Percentiles rank a stretch among this genome's conserved stretches.
phyloP scores from a whole-genome alignment of 2,888 invertebrate species.

The Spisula solida region DNA sequence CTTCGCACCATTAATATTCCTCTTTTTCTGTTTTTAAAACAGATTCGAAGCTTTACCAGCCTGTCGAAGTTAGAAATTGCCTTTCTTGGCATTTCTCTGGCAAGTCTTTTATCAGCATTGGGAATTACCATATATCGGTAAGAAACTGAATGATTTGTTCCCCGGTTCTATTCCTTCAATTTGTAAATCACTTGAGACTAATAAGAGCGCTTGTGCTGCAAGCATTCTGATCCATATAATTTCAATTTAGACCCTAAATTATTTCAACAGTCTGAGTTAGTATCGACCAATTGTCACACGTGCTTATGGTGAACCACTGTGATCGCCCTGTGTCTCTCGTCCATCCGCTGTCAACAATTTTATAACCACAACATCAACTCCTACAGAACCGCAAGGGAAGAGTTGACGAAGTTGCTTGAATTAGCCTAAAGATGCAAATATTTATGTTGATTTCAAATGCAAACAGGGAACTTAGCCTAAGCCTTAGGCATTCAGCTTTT shows the following conservation, averaged over 20 bases:
- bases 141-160: not conserved
- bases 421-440: no score
- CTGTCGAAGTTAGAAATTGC: constrained; percentile 75
- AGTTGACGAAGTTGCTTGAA: no score
- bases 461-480: no score
- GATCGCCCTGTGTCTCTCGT: not conserved
- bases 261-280: no score
- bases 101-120: constrained; percentile 74
- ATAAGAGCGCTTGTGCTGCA: not conserved
- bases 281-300: not conserved
- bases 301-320: not conserved
- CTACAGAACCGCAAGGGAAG: no score
- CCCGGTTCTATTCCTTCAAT: not conserved
- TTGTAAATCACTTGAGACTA: not conserved
- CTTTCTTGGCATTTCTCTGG: constrained; percentile 74
- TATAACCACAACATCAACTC: no score
- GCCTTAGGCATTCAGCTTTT: no score
- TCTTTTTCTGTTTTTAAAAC: no score
- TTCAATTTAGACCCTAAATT: not conserved
- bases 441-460: no score
- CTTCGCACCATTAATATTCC: no score
- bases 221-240: no score
- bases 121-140: constrained; percentile 78
- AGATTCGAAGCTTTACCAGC: constrained; percentile 74
- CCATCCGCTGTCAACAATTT: not conserved